These are phyloP conservation scores for Drosophila dives DNA, from an alignment of 2,888 invertebrate genomes.

Conservation along the genomic window DNA sequence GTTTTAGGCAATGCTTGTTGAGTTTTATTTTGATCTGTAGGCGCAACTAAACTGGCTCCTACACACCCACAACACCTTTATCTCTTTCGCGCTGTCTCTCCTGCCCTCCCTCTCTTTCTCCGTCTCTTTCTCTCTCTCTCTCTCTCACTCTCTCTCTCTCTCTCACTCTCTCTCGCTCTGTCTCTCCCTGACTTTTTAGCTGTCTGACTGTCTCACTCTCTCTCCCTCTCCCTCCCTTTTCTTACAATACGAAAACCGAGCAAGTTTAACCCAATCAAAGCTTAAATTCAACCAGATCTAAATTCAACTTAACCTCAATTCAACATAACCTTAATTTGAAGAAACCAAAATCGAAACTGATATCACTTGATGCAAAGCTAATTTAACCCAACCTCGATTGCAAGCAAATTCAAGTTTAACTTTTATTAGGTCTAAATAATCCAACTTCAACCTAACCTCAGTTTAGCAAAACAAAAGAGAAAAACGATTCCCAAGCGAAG, in stretches of 20 bases:
- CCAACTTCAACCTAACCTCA: neutral
- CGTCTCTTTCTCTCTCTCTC: conserved; percentile 2
- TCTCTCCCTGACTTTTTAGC: conserved; percentile 12
- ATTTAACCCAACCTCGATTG: neutral
- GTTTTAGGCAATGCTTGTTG: conserved; percentile 84
- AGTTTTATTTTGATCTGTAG: conserved; percentile 84
- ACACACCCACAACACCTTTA: conserved; percentile 23
- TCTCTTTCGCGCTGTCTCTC: conserved; percentile 12
- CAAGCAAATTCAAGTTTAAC: neutral
- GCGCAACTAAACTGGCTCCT: conserved; percentile 58
- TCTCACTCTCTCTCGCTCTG: neutral
- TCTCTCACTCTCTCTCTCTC: conserved; percentile 6
- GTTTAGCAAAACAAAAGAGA: neutral
- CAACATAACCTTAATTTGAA: neutral
- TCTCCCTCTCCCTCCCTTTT: neutral
- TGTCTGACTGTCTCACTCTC: conserved; percentile 1
- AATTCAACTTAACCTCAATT: neutral
- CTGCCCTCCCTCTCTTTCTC: conserved; percentile 9
- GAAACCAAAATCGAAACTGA: no score
- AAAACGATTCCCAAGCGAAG: neutral
- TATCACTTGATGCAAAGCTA: no score
- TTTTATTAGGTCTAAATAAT: neutral
- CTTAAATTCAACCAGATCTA: neutral
- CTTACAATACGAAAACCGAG: neutral
- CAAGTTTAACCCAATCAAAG: neutral